Evolutionary conservation across 2,888 invertebrate species (phyloP), one percentile per base, ranked within the genome.

Genomic region (Tiphia femorata): DNA sequence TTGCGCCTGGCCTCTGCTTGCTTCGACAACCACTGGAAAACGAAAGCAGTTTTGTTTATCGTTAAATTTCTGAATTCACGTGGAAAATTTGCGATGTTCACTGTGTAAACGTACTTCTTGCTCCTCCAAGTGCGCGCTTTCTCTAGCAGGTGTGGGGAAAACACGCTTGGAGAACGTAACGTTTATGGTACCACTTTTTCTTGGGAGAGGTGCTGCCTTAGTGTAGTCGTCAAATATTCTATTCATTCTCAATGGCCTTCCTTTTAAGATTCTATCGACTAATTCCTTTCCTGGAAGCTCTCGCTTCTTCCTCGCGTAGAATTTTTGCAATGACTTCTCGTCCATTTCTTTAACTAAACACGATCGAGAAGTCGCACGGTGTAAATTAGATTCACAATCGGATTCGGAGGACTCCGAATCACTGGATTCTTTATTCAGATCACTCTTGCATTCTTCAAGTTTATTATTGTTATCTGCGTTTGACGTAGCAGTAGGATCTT

Each of bases 101-200:
- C n/a, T n/a, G n/a, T n/a, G 50, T 2, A 27, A 27, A 48, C 53
- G 8, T 69, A 87, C 88, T 82, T 91, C 90, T 67, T 92, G 88
- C 81, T 95, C 95, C 76, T 91, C 89, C 0, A 86, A 83, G 12
- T 87, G 85, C 43, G 86, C 85, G 0, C 93, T 93, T 80, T 94
- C 93, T 58, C 95, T 85, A 47, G 90, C 90, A 0, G 95, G 95
- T 1, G 95, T 95, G 1, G 93, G 91, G 78, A 96, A 94, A 17
- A 87, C 87, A 50, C 95, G 86, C 7, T 89, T 88, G 0, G 94
- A 93, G 76, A 94, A 94, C 23, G 84, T 87, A 7, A 94, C 88
- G 63, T 87, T 85, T 47, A 95, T 86, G 30, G 85, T 86, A 5
- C 86, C 87, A 19, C 82, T 78, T 68, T 86, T 83, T 67, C 94